These are phyloP conservation scores for Zeugodacus cucurbitae DNA, from an alignment of 1,140 invertebrate species.

Conservation along the genomic window DNA sequence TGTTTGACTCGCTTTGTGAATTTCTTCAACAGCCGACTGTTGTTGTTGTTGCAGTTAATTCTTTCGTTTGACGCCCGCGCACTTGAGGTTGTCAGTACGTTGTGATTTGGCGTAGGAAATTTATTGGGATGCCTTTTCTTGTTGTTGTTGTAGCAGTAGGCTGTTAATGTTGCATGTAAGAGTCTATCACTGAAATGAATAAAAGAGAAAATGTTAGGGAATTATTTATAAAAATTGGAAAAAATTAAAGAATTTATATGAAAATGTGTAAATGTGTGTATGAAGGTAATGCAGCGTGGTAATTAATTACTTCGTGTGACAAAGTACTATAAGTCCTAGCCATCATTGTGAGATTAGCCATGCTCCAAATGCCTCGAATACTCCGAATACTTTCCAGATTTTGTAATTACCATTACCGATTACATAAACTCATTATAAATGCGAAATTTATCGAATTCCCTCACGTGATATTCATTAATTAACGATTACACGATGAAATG, in stretches of 20 bases:
- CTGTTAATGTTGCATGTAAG: neutral
- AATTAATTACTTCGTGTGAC: too few species aligned
- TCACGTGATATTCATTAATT: constrained; percentile 30
- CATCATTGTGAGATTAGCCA: too few species aligned
- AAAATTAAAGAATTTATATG: too few species aligned
- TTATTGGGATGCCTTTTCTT: neutral
- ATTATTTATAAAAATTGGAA: too few species aligned
- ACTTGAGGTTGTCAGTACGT: neutral
- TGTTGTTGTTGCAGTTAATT: neutral
- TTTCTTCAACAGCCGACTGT: neutral
- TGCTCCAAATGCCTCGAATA: too few species aligned
- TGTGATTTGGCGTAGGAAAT: neutral
- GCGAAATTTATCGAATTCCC: neutral
- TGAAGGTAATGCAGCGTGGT: too few species aligned
- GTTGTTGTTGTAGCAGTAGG: too few species aligned
- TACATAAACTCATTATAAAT: neutral
- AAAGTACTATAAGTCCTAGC: too few species aligned
- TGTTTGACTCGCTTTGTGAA: neutral
- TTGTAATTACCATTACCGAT: neutral
- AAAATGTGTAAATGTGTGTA: too few species aligned
- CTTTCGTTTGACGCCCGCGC: neutral
- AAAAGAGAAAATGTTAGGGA: neutral
- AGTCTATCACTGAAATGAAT: neutral
- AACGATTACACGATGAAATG: neutral
- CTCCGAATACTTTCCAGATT: neutral